Evolutionary conservation across 2,797 vertebrate genomes (phyloP), one percentile per base, ranked within the genome.

Genomic region (Mergus octosetaceus): DNA sequence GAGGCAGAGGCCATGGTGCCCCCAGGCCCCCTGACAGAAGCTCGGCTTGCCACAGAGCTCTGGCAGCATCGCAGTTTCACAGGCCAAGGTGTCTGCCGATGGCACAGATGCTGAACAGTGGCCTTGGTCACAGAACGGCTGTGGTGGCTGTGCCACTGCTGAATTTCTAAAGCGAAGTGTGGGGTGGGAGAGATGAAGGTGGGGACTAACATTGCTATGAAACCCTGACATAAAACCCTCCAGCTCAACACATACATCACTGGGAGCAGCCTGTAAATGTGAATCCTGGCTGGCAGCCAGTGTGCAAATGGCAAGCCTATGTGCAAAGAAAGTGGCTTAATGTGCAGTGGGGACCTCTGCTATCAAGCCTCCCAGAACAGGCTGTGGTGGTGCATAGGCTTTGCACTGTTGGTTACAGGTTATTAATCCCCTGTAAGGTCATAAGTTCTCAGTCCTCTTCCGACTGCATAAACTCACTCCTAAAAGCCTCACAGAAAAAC

Each of bases 231-330:
- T 77, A 69, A 96, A 87, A 78, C 30, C 58, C 22, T 78, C 61
- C 77, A 83, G 77, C 32, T 49, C 54, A 74, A 57, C 15, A 58
- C 32, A 51, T 80, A 27, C 22, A 79, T 89, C 64, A 47, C 2
- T 14, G 45, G n/a, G 89, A 91, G 72, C 38, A 81, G 69, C 16
- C 58, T 51, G 39, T 72, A 91, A 95, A 96, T 94, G 89, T 75
- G 79, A 79, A 85, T 61, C 25, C 66, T 96, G 95, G 93, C 82
- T 85, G 73, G 32, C 85, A 85, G 87, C 94, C 94, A 93, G 87
- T 41, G 28, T 62, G 65, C 45, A 89, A 81, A 93, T n/a, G 34
- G 54, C 36, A 91, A 77, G 45, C 7, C 61, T 76, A 61, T 78
- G 65, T 68, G 89, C 69, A 57, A 57, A 69, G 74, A 17, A 77